These are phyloP conservation scores for Microchirus variegatus DNA, from an alignment of 2,797 vertebrate genomes.

Conservation along the genomic window DNA sequence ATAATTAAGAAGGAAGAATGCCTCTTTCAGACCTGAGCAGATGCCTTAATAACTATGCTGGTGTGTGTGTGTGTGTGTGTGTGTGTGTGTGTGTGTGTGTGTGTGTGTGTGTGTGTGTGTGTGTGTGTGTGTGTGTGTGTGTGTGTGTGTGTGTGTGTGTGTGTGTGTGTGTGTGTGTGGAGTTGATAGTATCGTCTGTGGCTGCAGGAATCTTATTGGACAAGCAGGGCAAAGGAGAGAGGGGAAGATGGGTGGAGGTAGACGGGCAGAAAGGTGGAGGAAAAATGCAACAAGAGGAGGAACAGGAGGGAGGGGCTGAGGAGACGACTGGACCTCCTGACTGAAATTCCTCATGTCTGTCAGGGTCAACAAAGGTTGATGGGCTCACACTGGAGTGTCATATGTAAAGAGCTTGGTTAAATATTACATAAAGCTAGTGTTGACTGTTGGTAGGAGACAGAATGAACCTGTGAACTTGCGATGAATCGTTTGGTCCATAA, in stretches of 20 bases:
- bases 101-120: conserved; percentile 32
- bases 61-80: too few species aligned
- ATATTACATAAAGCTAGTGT: conserved; percentile 8
- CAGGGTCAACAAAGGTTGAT: conserved; percentile 69
- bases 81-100: conserved; percentile 36
- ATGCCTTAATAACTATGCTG: conserved; percentile 50
- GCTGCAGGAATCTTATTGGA: conserved; percentile 49
- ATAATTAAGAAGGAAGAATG: conserved; percentile 57
- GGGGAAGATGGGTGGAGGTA: conserved; percentile 21
- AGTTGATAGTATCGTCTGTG: conserved; percentile 47
- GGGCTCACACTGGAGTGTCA: conserved; percentile 52
- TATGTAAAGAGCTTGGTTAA: neutral
- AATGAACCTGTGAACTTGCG: neutral
- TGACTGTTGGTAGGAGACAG: conserved; percentile 4
- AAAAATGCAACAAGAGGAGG: neutral
- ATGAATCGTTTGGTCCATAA: too few species aligned
- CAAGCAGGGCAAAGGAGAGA: conserved; percentile 36
- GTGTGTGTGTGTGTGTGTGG: conserved; percentile 36
- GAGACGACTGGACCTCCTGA: conserved; percentile 29
- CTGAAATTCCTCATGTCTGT: conserved; percentile 75
- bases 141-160: conserved; percentile 34
- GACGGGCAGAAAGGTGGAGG: conserved; percentile 14
- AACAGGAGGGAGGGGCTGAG: neutral
- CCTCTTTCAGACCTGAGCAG: conserved; percentile 48
- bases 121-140: conserved; percentile 36